A percentile compares a stretch with the other conserved stretches of the same genome.
Conservation (phyloP, 2,797 vertebrate genomes). For the Pseudomugil tenellus region DNA sequence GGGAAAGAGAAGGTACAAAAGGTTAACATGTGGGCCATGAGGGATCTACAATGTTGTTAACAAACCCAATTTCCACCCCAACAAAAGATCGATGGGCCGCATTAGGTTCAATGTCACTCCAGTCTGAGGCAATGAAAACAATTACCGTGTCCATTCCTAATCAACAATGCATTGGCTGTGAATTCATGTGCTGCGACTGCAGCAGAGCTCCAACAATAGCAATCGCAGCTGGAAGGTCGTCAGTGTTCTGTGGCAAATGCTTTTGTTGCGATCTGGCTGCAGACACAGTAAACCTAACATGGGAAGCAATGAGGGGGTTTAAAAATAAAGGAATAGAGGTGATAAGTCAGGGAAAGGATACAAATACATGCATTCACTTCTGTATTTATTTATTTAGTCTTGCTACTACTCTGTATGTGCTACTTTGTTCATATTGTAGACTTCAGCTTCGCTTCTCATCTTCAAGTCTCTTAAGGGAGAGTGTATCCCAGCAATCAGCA, state of each 20-base stretch:
- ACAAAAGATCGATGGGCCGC: slow-evolving; percentile 74
- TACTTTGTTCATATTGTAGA: no score
- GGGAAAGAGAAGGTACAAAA: slow-evolving; percentile 32
- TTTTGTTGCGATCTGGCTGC: slow-evolving; percentile 14
- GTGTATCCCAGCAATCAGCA: no score
- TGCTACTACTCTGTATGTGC: no score
- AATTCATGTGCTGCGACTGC: slow-evolving; percentile 53
- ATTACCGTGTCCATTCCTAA: slow-evolving; percentile 71
- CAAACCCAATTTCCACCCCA: slow-evolving; percentile 70
- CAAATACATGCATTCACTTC: no score
- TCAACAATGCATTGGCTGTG: slow-evolving; percentile 64
- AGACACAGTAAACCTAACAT: neutral
- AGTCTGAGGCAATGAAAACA: slow-evolving; percentile 73
- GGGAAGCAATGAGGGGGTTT: no score
- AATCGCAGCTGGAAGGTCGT: slow-evolving; percentile 31
- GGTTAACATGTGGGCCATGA: slow-evolving; percentile 37
- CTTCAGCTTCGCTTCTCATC: no score
- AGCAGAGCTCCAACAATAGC: slow-evolving; percentile 36
- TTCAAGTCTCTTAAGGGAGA: no score
- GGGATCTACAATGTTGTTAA: slow-evolving; percentile 59
- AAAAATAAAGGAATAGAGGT: no score
- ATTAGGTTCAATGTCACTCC: slow-evolving; percentile 69
- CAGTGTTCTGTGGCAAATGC: slow-evolving; percentile 18
- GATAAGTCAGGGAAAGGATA: no score
- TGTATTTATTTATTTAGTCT: no score